A percentile compares a stretch with the other conserved stretches of the same genome.
Evolutionary conservation across 2,797 vertebrate genomes (phyloP).

Genomic region (Cuculus canorus): DNA sequence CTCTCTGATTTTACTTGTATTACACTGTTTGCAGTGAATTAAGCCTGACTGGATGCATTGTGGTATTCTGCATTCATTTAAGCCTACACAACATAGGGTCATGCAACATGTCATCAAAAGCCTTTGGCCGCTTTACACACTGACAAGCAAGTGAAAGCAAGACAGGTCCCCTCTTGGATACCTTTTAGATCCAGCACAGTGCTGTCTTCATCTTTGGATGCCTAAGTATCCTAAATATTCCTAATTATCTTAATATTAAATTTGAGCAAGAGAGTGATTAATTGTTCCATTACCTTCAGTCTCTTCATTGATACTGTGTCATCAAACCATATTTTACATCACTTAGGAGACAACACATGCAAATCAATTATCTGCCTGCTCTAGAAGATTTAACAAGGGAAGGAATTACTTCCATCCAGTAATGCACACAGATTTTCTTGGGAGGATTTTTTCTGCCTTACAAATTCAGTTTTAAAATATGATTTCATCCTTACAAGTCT

Average conservation of each 20-base stretch:
- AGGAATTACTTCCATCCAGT: constrained; percentile 15
- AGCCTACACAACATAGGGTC: neutral
- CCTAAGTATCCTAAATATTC: neutral
- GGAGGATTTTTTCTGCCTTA: constrained; percentile 1
- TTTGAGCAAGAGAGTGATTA: neutral
- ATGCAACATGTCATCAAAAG: neutral
- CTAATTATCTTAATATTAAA: neutral
- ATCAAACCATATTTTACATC: constrained; percentile 34
- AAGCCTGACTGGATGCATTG: neutral
- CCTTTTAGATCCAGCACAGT: neutral
- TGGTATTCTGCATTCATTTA: neutral
- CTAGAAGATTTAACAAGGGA: constrained; percentile 9
- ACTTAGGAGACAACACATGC: neutral
- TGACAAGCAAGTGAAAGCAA: neutral
- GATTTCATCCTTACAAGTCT: neutral
- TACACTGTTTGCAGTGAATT: neutral
- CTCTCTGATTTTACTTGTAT: neutral
- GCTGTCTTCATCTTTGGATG: neutral
- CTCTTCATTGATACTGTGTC: constrained; percentile 9
- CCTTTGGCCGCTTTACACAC: neutral
- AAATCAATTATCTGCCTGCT: constrained; percentile 30
- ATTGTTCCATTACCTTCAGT: constrained; percentile 11
- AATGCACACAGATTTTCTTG: neutral
- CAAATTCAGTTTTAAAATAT: neutral
- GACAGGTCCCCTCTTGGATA: neutral